Conservation (phyloP, 2,113 vertebrate species). For the Globicephala melas region DNA sequence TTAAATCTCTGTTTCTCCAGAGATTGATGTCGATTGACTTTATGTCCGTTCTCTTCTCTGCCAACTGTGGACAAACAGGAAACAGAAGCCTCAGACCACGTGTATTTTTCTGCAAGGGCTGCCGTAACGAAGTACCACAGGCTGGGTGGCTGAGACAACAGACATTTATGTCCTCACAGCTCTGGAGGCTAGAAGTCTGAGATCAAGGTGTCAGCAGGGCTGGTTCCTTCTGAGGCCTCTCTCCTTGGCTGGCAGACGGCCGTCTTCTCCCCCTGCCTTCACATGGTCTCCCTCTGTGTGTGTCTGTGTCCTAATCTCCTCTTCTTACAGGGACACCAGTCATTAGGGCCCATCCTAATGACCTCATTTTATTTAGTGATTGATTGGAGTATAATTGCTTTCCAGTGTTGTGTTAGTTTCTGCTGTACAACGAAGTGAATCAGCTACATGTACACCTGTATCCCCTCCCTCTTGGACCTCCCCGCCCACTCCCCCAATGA, state of each 20-base stretch:
- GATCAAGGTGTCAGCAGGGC: no score
- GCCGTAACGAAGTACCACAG: not conserved
- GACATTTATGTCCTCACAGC: not conserved
- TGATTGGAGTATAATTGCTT: no score
- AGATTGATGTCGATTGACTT: not conserved
- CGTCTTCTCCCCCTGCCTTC: not conserved
- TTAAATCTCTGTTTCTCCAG: not conserved
- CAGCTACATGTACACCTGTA: no score
- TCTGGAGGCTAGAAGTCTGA: not conserved
- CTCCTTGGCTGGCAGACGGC: accelerated
- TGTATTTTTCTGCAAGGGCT: no score
- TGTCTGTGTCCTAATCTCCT: not conserved
- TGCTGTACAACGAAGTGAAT: no score
- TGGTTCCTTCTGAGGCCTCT: not conserved
- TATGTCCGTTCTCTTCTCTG: not conserved
- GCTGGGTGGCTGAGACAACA: not conserved
- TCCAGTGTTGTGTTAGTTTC: no score
- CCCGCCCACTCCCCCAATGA: not conserved
- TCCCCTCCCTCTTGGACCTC: no score
- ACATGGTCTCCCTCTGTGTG: accelerated
- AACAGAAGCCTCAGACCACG: not conserved
- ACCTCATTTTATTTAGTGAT: not conserved
- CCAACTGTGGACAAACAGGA: not conserved
- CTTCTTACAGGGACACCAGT: not conserved
- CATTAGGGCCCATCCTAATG: not conserved